phyloP scores from a whole-genome alignment of 2,113 vertebrate genomes.

The Elephantulus edwardii region DNA sequence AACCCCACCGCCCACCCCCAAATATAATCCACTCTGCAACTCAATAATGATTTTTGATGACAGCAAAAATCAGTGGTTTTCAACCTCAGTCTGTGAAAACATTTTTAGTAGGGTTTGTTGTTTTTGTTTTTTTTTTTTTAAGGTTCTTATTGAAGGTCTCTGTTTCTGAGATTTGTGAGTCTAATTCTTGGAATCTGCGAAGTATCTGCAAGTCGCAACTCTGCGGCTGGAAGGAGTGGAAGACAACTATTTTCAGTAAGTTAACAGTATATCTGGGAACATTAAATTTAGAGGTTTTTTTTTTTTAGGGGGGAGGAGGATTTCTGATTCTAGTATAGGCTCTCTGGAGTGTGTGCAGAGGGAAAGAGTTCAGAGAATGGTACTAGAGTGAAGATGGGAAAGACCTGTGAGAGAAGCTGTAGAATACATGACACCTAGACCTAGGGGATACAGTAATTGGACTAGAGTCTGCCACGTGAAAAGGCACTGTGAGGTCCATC shows the following conservation, averaged over 20 bases:
- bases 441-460: background rate
- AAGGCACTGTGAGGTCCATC: background rate
- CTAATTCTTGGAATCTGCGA: conserved; percentile 40
- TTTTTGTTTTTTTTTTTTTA: too few species aligned
- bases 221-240: background rate
- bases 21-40: too few species aligned
- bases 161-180: conserved; percentile 42
- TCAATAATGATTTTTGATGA: too few species aligned
- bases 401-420: background rate
- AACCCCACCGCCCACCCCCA: too few species aligned
- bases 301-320: background rate
- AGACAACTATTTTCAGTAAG: conserved; percentile 1
- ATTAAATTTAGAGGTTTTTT: background rate
- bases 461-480: background rate
- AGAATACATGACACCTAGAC: background rate
- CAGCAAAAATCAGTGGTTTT: too few species aligned
- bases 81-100: too few species aligned
- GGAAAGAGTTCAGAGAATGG: background rate
- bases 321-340: background rate
- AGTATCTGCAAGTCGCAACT: background rate
- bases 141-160: too few species aligned
- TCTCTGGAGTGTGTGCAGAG: background rate
- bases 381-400: background rate
- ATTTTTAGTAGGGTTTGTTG: too few species aligned
- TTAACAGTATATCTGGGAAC: background rate